Evolutionary conservation across 2,113 vertebrate genomes (phyloP), one percentile per base, ranked within the genome.

Genomic region (Seriola aureovittata): DNA sequence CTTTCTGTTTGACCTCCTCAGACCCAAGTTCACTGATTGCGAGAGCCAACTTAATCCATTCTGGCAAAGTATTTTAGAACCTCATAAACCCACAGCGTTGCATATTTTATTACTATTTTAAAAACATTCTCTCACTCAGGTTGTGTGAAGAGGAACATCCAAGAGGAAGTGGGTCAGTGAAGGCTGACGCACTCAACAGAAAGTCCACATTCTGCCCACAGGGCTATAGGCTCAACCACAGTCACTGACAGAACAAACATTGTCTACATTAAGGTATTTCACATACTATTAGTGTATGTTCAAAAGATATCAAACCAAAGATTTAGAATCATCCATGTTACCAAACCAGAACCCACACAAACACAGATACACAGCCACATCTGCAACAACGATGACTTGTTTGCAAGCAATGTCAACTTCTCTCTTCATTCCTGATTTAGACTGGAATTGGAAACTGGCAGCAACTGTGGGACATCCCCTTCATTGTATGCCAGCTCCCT

Each of bases 381-480:
- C 48, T 75, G 66, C 85, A 88, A 91, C 84, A 81, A 68, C 44
- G 23, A 57, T 36, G 79, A 86, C 80, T 82, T 75, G 46, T 79
- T 71, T 70, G 60, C 65, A 76, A 72, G 80, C 79, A n/a, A 82
- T 75, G 89, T 80, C 85, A 81, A 75, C 78, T 81, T 87, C 84
- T 88, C 54, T 84, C 34, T 85, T 81, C 64, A 72, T 71, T 89
- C 87, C 87, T 80, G 82, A 93, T 92, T 90, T 90, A 90, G 91
- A 85, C 87, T 76, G 85, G 80, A 63, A 60, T 81, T 60, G 64
- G 92, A 93, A 93, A 91, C 90, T 89, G 87, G 83, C 86, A 85
- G 75, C 81, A 67, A 82, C 80, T 81, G 70, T 67, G 82, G 82
- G 84, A 88, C 88, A 66, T 89, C 89, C 86, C 92, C 88, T 85